Evolutionary conservation across 2,888 invertebrate genomes (phyloP).

Genomic region (Microchrysa polita): DNA sequence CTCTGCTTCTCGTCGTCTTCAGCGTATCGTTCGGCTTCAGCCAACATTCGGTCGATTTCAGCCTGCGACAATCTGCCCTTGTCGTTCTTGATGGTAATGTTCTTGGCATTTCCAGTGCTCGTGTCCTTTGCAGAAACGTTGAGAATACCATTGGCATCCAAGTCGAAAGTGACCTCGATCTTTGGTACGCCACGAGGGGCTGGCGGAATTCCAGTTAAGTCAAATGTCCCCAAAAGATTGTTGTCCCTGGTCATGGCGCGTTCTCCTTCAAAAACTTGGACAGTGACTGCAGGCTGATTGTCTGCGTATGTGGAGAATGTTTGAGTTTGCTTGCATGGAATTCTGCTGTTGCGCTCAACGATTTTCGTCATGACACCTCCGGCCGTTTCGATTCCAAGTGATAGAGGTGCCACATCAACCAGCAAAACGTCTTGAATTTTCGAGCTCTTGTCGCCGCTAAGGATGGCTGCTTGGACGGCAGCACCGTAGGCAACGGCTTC

Average conservation of each 20-base stretch:
- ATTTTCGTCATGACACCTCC: constrained; percentile 79
- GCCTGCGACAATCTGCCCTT: constrained; percentile 78
- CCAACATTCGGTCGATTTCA: constrained; percentile 79
- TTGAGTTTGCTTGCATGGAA: constrained; percentile 74
- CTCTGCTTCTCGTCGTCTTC: constrained; percentile 75
- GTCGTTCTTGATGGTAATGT: constrained; percentile 82
- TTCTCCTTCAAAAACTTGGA: constrained; percentile 77
- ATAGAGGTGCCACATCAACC: constrained; percentile 72
- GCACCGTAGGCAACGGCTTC: constrained; percentile 80
- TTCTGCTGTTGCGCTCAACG: constrained; percentile 72
- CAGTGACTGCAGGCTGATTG: constrained; percentile 77
- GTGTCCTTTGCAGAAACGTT: constrained; percentile 79
- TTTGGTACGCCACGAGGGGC: constrained; percentile 84
- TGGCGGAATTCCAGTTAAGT: constrained; percentile 91
- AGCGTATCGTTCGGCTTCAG: constrained; percentile 75
- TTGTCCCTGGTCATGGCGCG: constrained; percentile 90
- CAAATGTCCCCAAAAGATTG: constrained; percentile 91
- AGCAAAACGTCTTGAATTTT: constrained; percentile 75
- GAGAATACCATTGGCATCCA: constrained; percentile 84
- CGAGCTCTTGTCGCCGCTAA: constrained; percentile 72
- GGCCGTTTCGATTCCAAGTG: constrained; percentile 77
- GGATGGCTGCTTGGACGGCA: constrained; percentile 74
- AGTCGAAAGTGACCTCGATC: constrained; percentile 71
- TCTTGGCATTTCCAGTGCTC: constrained; percentile 71
- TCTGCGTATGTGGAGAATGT: constrained; percentile 80